Conservation (phyloP, 2,888 invertebrate species). For the Cancer borealis region DNA sequence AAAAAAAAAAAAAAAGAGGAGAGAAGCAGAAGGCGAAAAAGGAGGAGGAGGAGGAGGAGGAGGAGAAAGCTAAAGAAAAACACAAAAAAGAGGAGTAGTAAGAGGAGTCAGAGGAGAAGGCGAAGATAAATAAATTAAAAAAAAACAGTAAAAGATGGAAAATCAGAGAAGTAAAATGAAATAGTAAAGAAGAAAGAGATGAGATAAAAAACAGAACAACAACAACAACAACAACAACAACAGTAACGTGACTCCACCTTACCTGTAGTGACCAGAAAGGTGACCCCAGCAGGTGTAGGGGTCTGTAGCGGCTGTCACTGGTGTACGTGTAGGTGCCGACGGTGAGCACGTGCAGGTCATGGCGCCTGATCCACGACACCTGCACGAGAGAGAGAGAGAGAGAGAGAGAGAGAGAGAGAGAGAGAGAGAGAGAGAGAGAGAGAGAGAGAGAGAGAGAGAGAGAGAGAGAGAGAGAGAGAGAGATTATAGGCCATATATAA, state of each 20-base stretch:
- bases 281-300: constrained; percentile 59
- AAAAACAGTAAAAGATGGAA: background rate
- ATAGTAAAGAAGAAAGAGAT: background rate
- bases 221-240: too few species aligned
- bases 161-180: background rate
- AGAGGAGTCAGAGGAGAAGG: background rate
- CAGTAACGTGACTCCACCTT: background rate
- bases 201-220: too few species aligned
- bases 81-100: background rate
- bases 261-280: constrained; percentile 71
- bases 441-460: constrained; percentile 20
- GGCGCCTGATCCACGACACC: constrained; percentile 71
- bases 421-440: background rate
- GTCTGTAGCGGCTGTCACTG: constrained; percentile 66
- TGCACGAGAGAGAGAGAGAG: constrained; percentile 35
- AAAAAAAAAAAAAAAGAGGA: too few species aligned
- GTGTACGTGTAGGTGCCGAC: constrained; percentile 67
- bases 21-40: too few species aligned
- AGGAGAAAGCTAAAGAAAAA: background rate
- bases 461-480: constrained; percentile 18
- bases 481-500: background rate
- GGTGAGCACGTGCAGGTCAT: constrained; percentile 67
- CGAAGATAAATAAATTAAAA: background rate
- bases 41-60: background rate
- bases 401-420: constrained; percentile 28